Base-by-base conservation (phyloP, 2,797 vertebrate species). In the Acanthurus leucopareius region DNA sequence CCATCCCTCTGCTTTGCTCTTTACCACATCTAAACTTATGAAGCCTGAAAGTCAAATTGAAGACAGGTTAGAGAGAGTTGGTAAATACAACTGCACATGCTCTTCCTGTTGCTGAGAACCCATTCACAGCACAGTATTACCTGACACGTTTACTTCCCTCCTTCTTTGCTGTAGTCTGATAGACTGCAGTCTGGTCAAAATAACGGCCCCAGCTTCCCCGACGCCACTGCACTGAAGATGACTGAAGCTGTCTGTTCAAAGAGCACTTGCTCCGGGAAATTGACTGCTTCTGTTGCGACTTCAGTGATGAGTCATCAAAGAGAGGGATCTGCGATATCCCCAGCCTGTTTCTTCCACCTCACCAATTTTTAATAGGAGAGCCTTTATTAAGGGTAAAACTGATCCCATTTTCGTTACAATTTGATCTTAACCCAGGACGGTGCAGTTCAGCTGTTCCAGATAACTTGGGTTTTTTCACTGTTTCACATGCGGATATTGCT, bases 211-310 rank as follows among this genome's bases (percentile, higher is more conserved):
- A 75, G 57, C 62, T 74, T 85, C 22, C 69, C 58, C 0, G 80
- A 89, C 59, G 77, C 80, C 84, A 79, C 66, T 70, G 63, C 5
- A 49, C 64, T 73, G 74, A 81, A 73, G 74, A 72, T 69, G 60
- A 48, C 80, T 63, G 71, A 66, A 70, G 58, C 69, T 66, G 58
- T 87, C 49, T 79, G 40, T 88, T 80, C 28, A 83, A 75, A 89
- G 82, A 81, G 75, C 73, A 67, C 51, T 85, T 73, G 60, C 80
- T 91, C 72, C 20, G 47, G 82, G 79, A 92, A 90, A 85, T 64
- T 71, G 77, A 82, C 70, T 57, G 19, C 68, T 81, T 86, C 67
- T 85, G 71, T 83, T 79, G 65, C 6, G 19, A 69, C 77, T 78
- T 82, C 53, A 73, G 10, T 73, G 82, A 89, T 82, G 79, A 91